Evolutionary conservation across 2,113 vertebrate genomes (phyloP).

Genomic region (Stigmatopora argus): DNA sequence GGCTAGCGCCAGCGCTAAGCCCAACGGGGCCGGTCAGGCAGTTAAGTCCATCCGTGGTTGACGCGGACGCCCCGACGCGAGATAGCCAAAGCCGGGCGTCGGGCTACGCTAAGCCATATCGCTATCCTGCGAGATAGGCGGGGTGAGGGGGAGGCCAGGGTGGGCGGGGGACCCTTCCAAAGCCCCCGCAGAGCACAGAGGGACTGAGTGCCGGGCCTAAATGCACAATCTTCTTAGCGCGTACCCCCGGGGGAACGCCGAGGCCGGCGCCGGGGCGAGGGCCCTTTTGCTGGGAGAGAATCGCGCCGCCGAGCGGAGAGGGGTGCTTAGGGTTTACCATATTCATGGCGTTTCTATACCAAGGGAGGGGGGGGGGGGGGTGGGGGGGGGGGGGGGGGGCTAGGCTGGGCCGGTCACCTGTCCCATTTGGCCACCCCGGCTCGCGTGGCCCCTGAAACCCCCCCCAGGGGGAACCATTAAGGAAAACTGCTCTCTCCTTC

Average conservation of each 20-base stretch:
- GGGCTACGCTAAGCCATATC: slow-evolving; percentile 35
- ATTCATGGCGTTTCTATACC: slow-evolving; percentile 65
- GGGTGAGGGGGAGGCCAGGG: slow-evolving; percentile 38
- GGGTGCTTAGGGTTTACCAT: slow-evolving; percentile 73
- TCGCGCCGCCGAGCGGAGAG: slow-evolving; percentile 65
- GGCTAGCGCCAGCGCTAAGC: slow-evolving; percentile 47
- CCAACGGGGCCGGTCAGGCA: slow-evolving; percentile 48
- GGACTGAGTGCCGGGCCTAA: slow-evolving; percentile 60
- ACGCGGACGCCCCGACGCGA: slow-evolving; percentile 28
- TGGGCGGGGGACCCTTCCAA: slow-evolving; percentile 29
- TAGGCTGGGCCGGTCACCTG: slow-evolving; percentile 57
- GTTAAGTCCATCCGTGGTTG: slow-evolving; percentile 44
- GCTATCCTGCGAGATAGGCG: slow-evolving; percentile 33
- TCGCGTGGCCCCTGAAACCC: slow-evolving; percentile 37
- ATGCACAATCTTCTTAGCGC: slow-evolving; percentile 64
- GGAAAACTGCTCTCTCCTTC: slow-evolving; percentile 45
- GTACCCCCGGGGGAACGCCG: slow-evolving; percentile 58
- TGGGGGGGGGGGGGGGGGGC: slow-evolving; percentile 45
- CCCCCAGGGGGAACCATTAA: slow-evolving; percentile 67
- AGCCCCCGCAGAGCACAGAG: slow-evolving; percentile 51
- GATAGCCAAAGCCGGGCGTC: slow-evolving; percentile 27
- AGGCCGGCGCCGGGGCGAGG: no score
- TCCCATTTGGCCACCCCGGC: slow-evolving; percentile 60
- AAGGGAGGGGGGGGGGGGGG: slow-evolving; percentile 40
- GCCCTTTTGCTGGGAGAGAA: slow-evolving; percentile 66